Conservation (phyloP, 2,113 vertebrate species). For the Zosterops pallidus region DNA sequence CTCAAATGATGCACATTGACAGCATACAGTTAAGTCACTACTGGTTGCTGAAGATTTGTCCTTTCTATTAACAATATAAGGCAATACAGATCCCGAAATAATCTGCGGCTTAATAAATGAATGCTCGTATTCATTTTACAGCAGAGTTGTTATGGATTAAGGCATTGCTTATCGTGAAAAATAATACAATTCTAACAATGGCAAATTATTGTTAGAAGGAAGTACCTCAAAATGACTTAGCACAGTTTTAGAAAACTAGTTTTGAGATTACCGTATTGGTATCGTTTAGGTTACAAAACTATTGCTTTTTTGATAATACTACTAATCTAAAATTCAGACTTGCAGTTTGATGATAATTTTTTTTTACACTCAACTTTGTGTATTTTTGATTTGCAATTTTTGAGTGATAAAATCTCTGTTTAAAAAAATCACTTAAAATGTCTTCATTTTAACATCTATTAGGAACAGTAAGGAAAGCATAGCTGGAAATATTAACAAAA, state of each 20-base stretch:
- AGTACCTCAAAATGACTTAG: not conserved
- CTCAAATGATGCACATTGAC: not conserved
- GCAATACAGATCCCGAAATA: not conserved
- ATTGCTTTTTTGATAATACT: not conserved
- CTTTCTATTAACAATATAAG: not conserved
- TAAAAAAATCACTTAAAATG: not conserved
- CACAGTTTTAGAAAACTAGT: not conserved
- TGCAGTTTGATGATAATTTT: not conserved
- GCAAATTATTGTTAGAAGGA: not conserved
- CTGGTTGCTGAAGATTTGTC: not conserved
- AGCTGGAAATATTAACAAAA: not conserved
- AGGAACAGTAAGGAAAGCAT: not conserved
- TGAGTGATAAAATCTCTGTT: not conserved
- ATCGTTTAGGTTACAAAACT: not conserved
- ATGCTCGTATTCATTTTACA: not conserved
- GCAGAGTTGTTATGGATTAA: not conserved
- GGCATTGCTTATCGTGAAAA: constrained; percentile 5
- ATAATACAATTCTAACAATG: not conserved
- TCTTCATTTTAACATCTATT: not conserved
- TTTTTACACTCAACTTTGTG: not conserved
- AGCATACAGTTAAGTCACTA: not conserved
- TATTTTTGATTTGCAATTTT: not conserved
- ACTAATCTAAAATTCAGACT: not conserved
- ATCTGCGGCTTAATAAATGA: not conserved
- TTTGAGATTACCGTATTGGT: not conserved